A percentile compares a stretch with the other conserved stretches of the same genome.
Evolutionary conservation across 2,888 invertebrate species (phyloP).

Genomic region (Heteromyza rotundicornis): DNA sequence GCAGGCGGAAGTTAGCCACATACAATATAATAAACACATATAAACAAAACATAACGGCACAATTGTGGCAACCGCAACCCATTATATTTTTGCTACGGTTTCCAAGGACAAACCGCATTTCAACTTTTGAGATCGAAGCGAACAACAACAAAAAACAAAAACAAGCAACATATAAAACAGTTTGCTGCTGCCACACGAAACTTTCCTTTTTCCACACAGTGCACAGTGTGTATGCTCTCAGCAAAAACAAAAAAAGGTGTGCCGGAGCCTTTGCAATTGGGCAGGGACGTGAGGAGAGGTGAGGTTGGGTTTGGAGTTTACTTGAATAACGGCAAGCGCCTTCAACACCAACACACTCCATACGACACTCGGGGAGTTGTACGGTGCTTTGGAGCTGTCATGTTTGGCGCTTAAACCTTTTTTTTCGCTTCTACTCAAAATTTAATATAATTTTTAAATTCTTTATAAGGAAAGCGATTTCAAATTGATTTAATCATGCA

Average conservation of each 20-base stretch:
- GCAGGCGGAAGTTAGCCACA: slow-evolving; percentile 17
- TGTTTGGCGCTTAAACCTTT: too few relatives aligned
- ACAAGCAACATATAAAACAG: neutral
- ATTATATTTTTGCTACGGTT: neutral
- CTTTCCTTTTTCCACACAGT: neutral
- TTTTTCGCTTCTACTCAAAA: too few relatives aligned
- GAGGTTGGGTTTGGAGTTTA: neutral
- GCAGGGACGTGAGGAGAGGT: neutral
- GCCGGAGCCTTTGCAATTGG: slow-evolving; percentile 1
- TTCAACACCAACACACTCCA: too few relatives aligned
- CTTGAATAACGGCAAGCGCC: neutral
- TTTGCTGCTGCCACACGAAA: neutral
- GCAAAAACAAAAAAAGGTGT: neutral
- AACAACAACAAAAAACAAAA: slow-evolving; percentile 1
- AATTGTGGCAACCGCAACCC: slow-evolving; percentile 30
- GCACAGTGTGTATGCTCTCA: neutral
- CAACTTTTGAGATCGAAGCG: too few relatives aligned
- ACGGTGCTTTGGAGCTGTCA: too few relatives aligned
- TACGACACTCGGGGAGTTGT: neutral
- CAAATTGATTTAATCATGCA: slow-evolving; percentile 22
- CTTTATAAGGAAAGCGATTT: neutral
- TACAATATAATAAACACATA: slow-evolving; percentile 10
- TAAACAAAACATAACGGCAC: slow-evolving; percentile 48
- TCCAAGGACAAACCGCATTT: slow-evolving; percentile 56
- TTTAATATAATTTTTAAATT: too few relatives aligned